These are phyloP conservation scores for Tetramorium parvispinum DNA, from an alignment of 1,140 invertebrate species.

Conservation along the genomic window DNA sequence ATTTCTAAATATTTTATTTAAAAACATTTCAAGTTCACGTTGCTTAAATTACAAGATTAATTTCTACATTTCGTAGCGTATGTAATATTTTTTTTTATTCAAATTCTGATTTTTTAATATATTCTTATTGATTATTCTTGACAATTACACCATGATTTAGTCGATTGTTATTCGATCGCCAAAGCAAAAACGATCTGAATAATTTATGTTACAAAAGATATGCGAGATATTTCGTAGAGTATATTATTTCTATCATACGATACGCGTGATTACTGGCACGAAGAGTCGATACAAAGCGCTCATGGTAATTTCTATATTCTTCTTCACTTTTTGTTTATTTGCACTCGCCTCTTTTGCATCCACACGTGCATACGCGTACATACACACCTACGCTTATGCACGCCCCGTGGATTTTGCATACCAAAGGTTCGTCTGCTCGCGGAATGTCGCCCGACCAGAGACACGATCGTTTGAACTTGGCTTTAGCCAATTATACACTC, in stretches of 20 bases:
- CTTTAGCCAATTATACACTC: constrained; percentile 68
- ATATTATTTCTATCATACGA: background rate
- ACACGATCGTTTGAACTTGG: constrained; percentile 69
- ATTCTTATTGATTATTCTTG: background rate
- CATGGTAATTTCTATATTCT: constrained; percentile 30
- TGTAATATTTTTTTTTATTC: constrained; percentile 8
- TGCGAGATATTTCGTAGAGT: background rate
- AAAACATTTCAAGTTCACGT: background rate
- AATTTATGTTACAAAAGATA: background rate
- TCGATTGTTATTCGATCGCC: background rate
- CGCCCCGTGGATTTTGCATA: constrained; percentile 60
- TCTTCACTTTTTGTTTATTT: background rate
- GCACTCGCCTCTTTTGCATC: background rate
- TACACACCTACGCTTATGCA: background rate
- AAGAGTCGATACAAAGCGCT: constrained; percentile 21
- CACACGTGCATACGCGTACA: background rate
- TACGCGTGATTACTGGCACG: background rate
- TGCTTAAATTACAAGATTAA: background rate
- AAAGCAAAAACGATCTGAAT: background rate
- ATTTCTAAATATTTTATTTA: background rate
- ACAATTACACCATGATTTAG: background rate
- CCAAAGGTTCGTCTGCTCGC: constrained; percentile 64
- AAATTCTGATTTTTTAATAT: background rate
- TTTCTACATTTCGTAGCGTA: background rate
- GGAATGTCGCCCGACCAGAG: constrained; percentile 60